Conservation (phyloP, 2,888 invertebrate species). For the Anoncus sp. region DNA sequence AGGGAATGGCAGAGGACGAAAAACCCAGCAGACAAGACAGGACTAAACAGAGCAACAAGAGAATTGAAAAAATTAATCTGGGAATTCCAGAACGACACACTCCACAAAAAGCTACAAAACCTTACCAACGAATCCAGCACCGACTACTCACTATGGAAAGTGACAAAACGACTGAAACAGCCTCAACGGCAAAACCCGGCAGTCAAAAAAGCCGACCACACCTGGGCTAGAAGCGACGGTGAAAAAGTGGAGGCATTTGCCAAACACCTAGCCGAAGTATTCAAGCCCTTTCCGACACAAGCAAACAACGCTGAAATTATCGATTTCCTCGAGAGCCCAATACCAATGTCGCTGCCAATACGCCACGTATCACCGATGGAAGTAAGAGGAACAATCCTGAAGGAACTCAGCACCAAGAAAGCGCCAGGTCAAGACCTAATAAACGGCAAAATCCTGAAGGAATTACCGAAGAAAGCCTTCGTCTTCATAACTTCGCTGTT, state of each 20-base stretch:
- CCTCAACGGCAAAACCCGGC: conserved; percentile 43
- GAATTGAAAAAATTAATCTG: conserved; percentile 53
- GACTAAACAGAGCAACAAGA: conserved; percentile 49
- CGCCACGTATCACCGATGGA: neutral
- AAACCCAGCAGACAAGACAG: conserved; percentile 56
- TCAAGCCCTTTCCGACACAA: neutral
- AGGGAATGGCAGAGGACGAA: conserved; percentile 57
- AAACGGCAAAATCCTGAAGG: neutral
- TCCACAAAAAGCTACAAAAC: neutral
- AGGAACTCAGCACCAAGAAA: neutral
- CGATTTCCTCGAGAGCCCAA: neutral
- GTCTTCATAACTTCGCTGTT: neutral
- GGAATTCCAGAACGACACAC: conserved; percentile 35
- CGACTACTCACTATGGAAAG: conserved; percentile 59
- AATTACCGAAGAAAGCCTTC: neutral
- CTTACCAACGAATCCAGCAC: neutral
- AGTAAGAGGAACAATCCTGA: neutral
- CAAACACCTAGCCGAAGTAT: conserved; percentile 53
- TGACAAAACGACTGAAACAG: conserved; percentile 46
- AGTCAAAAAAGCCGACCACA: conserved; percentile 24
- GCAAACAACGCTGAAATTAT: neutral
- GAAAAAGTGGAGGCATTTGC: conserved; percentile 51
- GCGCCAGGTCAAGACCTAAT: neutral
- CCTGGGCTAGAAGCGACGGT: conserved; percentile 54
- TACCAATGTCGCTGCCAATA: conserved; percentile 5